A percentile compares a stretch with the other conserved stretches of the same genome.
Evolutionary conservation across 2,888 invertebrate species (phyloP).

Genomic region (Drosophila stalkeri): DNA sequence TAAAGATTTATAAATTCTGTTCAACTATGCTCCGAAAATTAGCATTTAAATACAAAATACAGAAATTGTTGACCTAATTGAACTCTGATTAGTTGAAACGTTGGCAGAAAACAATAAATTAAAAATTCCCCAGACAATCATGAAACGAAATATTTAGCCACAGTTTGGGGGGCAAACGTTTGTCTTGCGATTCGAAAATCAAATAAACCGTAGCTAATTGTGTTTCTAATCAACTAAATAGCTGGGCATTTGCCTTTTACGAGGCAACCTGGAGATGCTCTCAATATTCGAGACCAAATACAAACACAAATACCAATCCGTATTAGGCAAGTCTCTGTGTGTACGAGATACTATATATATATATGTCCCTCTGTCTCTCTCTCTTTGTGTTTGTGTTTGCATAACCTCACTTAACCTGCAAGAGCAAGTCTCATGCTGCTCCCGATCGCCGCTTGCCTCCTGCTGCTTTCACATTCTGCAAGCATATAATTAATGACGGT

Average conservation of each 20-base stretch:
- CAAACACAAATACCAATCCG: slow-evolving; percentile 28
- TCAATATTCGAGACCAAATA: slow-evolving; percentile 33
- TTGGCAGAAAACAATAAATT: slow-evolving; percentile 34
- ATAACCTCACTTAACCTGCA: slow-evolving; percentile 65
- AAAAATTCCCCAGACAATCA: slow-evolving; percentile 35
- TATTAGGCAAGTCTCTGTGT: not conserved
- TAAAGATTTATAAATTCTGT: not conserved
- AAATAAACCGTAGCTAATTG: slow-evolving; percentile 77
- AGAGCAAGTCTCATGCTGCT: slow-evolving; percentile 13
- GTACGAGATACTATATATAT: not conserved
- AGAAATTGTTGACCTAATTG: slow-evolving; percentile 7
- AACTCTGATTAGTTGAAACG: slow-evolving; percentile 7
- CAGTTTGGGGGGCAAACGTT: slow-evolving; percentile 42
- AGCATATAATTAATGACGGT: slow-evolving; percentile 68
- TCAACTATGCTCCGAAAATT: not conserved
- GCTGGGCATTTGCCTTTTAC: slow-evolving; percentile 67
- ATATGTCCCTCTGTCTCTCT: slow-evolving; percentile 1
- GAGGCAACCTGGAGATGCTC: slow-evolving; percentile 34
- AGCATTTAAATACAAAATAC: slow-evolving; percentile 1
- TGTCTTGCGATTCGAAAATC: slow-evolving; percentile 66
- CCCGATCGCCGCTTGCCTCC: slow-evolving; percentile 28
- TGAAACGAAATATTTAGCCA: slow-evolving; percentile 18
- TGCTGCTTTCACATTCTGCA: slow-evolving; percentile 34
- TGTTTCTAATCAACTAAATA: slow-evolving; percentile 79
- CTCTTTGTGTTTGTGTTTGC: slow-evolving; percentile 36